Conservation (phyloP, 2,797 vertebrate genomes). For the Poecilia gillii region DNA sequence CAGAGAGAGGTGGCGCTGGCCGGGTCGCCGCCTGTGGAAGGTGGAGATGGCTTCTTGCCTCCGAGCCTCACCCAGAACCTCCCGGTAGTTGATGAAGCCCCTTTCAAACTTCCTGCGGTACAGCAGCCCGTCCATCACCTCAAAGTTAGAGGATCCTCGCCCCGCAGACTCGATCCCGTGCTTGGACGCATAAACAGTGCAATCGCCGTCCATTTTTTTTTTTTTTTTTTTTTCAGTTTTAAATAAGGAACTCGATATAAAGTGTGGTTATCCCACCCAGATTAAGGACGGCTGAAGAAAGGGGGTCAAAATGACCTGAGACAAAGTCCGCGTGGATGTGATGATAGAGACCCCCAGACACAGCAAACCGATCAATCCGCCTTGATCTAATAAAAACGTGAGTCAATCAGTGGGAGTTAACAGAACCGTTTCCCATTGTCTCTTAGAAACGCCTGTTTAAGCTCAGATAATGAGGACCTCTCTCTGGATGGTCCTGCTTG, state of each 20-base stretch:
- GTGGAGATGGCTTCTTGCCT: conserved; percentile 76
- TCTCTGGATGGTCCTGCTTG: conserved; percentile 27
- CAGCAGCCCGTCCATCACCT: conserved; percentile 80
- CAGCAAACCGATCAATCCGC: neutral
- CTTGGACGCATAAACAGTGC: conserved; percentile 30
- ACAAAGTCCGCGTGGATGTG: conserved; percentile 64
- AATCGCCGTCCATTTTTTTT: conserved; percentile 77
- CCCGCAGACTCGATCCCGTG: conserved; percentile 23
- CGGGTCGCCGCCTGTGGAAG: conserved; percentile 77
- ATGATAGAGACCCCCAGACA: conserved; percentile 51
- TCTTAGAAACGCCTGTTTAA: neutral
- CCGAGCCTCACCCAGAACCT: conserved; percentile 81
- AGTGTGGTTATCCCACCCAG: conserved; percentile 7
- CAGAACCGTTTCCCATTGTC: conserved; percentile 11
- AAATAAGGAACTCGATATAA: conserved; percentile 26
- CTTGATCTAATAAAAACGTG: neutral
- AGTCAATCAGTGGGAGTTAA: neutral
- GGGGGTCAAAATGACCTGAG: conserved; percentile 38
- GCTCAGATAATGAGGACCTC: neutral
- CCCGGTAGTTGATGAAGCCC: conserved; percentile 83
- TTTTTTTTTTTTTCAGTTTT: conserved; percentile 34
- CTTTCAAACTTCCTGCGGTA: conserved; percentile 85
- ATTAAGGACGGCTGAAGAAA: no score
- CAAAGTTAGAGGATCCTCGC: conserved; percentile 69
- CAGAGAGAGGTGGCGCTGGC: conserved; percentile 80